Evolutionary conservation across 64 coral and sea anemone species (phyloP).

Genomic region (Montipora sp.): DNA sequence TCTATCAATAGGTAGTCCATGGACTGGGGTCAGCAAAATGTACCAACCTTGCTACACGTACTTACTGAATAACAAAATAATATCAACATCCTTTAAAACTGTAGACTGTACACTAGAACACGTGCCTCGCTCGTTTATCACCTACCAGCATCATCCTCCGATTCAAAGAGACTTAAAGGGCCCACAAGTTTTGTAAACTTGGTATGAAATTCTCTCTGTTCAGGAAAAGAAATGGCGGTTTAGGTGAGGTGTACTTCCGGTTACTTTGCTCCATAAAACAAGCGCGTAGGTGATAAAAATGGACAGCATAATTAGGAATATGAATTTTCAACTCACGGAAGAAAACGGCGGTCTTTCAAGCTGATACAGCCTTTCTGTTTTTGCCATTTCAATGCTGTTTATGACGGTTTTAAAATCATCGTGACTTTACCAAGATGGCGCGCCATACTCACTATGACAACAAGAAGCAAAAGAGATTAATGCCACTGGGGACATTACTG

Average conservation of each 20-base stretch:
- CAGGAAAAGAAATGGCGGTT: neutral
- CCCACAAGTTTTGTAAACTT: slow-evolving; percentile 81
- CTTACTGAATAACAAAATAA: no score
- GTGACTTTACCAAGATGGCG: slow-evolving; percentile 15
- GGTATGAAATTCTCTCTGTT: slow-evolving; percentile 86
- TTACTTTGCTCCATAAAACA: neutral
- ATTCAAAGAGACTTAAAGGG: slow-evolving; percentile 83
- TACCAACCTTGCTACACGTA: no score
- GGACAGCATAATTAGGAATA: no score
- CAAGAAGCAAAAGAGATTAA: neutral
- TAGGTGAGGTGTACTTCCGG: no score
- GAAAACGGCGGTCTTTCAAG: slow-evolving; percentile 83
- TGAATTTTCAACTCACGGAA: slow-evolving; percentile 57
- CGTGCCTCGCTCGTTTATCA: neutral
- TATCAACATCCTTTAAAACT: no score
- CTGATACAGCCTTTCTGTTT: slow-evolving; percentile 72
- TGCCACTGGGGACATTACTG: neutral
- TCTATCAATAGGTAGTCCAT: no score
- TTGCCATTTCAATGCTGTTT: slow-evolving; percentile 17
- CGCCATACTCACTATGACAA: slow-evolving; percentile 17
- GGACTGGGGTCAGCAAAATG: no score
- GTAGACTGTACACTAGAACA: neutral
- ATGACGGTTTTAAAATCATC: neutral
- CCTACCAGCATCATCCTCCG: slow-evolving; percentile 77
- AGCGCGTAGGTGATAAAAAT: neutral